phyloP scores from a whole-genome alignment of 2,797 vertebrate species.

The Poecilia wingei region DNA sequence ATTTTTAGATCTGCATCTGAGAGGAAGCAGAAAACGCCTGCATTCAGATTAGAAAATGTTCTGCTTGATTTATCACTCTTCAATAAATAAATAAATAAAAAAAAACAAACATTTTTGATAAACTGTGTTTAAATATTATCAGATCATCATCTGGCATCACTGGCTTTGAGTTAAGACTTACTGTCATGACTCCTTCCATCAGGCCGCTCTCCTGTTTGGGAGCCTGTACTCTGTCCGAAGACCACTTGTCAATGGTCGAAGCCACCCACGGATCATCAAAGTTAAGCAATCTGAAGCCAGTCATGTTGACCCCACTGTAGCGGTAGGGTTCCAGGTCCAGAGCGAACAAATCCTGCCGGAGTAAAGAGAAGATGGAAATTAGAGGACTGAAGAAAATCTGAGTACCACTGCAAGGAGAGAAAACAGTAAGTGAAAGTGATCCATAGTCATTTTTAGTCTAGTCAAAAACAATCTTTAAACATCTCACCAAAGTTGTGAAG shows the following conservation, averaged over 20 bases:
- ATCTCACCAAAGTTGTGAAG: slow-evolving; percentile 88
- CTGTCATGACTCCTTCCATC: slow-evolving; percentile 95
- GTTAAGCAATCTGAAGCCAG: slow-evolving; percentile 93
- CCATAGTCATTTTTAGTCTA: not conserved
- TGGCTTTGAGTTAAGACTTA: slow-evolving; percentile 69
- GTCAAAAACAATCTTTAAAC: slow-evolving; percentile 79
- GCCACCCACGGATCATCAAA: slow-evolving; percentile 88
- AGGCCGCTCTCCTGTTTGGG: slow-evolving; percentile 90
- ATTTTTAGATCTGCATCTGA: not conserved
- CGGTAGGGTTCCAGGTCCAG: slow-evolving; percentile 95
- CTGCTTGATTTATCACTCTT: not conserved
- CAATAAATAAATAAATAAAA: not conserved
- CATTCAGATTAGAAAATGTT: not conserved
- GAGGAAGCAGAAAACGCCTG: not conserved
- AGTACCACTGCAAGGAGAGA: not conserved
- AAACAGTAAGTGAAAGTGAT: not conserved
- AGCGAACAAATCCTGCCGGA: slow-evolving; percentile 90
- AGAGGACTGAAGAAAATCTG: not conserved
- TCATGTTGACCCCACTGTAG: slow-evolving; percentile 98
- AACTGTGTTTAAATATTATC: not conserved
- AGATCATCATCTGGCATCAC: not conserved
- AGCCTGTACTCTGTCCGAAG: slow-evolving; percentile 92
- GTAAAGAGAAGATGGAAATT: not conserved
- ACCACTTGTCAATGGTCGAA: slow-evolving; percentile 92
- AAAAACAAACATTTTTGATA: not conserved